These are phyloP conservation scores for Drosophila bunnanda DNA, from an alignment of 2,888 invertebrate genomes.

Conservation along the genomic window DNA sequence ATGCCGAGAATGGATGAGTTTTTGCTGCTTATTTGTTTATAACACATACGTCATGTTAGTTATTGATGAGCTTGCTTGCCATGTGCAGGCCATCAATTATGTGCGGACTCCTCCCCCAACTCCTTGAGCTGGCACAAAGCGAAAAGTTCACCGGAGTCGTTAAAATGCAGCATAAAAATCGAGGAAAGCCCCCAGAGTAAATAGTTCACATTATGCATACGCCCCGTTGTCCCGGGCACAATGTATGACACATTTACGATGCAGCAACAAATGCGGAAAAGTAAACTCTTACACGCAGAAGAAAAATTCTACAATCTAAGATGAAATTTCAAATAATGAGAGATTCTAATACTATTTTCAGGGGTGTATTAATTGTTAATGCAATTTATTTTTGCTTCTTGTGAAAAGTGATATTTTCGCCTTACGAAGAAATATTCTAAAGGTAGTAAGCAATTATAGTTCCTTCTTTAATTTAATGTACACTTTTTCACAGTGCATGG, in stretches of 20 bases:
- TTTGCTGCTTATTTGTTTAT: slow-evolving; percentile 66
- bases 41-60: slow-evolving; percentile 62
- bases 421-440: not conserved
- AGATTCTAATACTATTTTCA: too few species aligned
- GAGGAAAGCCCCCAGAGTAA: slow-evolving; percentile 28
- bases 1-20: slow-evolving; percentile 56
- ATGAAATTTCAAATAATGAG: not conserved
- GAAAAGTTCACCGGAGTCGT: slow-evolving; percentile 29
- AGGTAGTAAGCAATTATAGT: not conserved
- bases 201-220: slow-evolving; percentile 55
- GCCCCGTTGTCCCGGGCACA: slow-evolving; percentile 30
- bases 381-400: too few species aligned
- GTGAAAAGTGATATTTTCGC: not conserved
- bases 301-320: not conserved
- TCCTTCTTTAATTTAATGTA: not conserved
- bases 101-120: slow-evolving; percentile 10
- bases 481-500: not conserved
- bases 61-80: slow-evolving; percentile 65
- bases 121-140: slow-evolving; percentile 11
- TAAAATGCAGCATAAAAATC: slow-evolving; percentile 54
- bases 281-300: not conserved
- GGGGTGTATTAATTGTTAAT: not conserved
- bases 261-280: slow-evolving; percentile 39
- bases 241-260: slow-evolving; percentile 43
- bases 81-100: slow-evolving; percentile 70